These are phyloP conservation scores for Drosophila fungiperda DNA, from an alignment of 2,888 invertebrate genomes.

Conservation along the genomic window DNA sequence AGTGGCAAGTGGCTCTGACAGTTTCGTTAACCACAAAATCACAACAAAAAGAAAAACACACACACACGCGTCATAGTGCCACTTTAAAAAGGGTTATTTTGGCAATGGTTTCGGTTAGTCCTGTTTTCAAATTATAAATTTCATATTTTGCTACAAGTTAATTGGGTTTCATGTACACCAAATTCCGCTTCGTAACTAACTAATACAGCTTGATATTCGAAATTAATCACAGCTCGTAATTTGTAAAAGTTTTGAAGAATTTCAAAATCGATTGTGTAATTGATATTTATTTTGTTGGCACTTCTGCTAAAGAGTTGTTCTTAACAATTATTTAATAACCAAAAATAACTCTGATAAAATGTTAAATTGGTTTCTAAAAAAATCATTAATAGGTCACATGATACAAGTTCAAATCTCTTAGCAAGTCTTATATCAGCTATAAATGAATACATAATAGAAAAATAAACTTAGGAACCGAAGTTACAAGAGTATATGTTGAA, in stretches of 20 bases:
- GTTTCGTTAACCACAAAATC: slow-evolving; percentile 41
- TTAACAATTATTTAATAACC: slow-evolving; percentile 23
- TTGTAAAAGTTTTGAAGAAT: slow-evolving; percentile 9
- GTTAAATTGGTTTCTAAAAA: not conserved
- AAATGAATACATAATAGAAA: not conserved
- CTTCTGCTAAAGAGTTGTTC: slow-evolving; percentile 15
- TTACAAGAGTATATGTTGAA: not conserved
- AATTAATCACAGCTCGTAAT: slow-evolving; percentile 3
- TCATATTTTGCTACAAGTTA: slow-evolving; percentile 56
- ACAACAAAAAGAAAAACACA: no score
- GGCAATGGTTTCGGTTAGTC: slow-evolving; percentile 12
- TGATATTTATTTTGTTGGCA: slow-evolving; percentile 34
- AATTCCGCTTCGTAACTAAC: slow-evolving; percentile 37
- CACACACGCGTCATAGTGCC: slow-evolving; percentile 1
- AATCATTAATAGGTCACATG: not conserved
- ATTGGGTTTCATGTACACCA: slow-evolving; percentile 59
- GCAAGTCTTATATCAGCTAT: not conserved
- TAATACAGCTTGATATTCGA: slow-evolving; percentile 26
- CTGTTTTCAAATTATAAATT: slow-evolving; percentile 59
- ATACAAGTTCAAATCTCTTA: no score
- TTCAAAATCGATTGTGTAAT: slow-evolving; percentile 35
- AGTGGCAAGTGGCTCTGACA: slow-evolving; percentile 54
- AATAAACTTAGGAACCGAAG: not conserved
- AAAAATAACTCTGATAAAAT: not conserved
- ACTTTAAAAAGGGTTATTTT: slow-evolving; percentile 46